Evolutionary conservation across 2,797 vertebrate genomes (phyloP).

Genomic region (Rhabdophis nuchalis): DNA sequence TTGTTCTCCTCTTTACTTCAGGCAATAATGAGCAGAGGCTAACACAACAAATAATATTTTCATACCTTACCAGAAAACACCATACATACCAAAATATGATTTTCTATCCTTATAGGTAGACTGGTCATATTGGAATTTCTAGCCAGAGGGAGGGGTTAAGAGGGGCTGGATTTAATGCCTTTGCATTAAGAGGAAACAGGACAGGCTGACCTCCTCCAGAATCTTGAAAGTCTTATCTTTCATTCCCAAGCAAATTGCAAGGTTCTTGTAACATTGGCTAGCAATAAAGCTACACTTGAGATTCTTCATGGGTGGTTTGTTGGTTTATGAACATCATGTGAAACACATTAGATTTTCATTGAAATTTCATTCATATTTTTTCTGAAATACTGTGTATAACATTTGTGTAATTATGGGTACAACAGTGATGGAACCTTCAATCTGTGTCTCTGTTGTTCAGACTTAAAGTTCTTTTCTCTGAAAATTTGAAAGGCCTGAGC

Average conservation of each 20-base stretch:
- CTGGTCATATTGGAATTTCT: neutral
- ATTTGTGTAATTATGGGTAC: neutral
- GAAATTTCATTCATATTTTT: neutral
- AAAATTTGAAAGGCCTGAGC: neutral
- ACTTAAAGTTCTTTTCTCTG: neutral
- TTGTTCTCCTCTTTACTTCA: conserved; percentile 54
- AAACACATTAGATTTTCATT: neutral
- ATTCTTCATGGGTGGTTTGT: neutral
- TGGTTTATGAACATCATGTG: neutral
- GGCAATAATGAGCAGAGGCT: conserved; percentile 44
- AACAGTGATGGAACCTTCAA: neutral
- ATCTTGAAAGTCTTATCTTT: neutral
- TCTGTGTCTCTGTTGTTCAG: neutral
- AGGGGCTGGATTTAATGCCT: neutral
- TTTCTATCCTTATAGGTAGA: neutral
- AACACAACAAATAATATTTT: conserved; percentile 13
- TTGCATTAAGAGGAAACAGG: neutral
- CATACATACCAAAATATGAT: neutral
- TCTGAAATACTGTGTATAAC: neutral
- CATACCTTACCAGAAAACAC: neutral
- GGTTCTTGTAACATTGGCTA: neutral
- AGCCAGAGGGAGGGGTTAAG: neutral
- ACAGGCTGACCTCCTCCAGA: neutral
- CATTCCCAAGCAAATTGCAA: neutral
- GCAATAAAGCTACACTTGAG: neutral